Percentiles rank a stretch among this genome's conserved stretches.
Evolutionary conservation across 2,888 invertebrate genomes (phyloP).

Genomic region (Luperina nickerlii): DNA sequence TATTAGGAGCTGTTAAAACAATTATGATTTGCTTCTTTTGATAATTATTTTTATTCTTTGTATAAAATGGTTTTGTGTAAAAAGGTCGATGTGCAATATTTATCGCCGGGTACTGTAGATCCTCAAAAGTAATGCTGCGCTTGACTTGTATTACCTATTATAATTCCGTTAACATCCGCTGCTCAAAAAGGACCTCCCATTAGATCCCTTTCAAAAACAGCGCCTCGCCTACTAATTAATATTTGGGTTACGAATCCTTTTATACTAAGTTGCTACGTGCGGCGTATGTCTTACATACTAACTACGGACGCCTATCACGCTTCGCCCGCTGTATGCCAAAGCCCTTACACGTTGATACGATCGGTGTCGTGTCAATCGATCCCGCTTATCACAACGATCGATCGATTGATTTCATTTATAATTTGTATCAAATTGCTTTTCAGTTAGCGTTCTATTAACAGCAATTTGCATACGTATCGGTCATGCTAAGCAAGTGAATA

Average conservation of each 20-base stretch:
- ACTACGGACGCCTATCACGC: not conserved
- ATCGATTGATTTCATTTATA: conserved; percentile 62
- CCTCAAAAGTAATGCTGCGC: conserved; percentile 1
- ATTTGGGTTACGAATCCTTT: conserved; percentile 59
- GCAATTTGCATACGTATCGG: conserved; percentile 62
- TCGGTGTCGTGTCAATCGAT: conserved; percentile 54
- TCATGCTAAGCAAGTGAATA: conserved; percentile 39
- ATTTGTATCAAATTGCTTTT: conserved; percentile 59
- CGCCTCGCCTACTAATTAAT: conserved; percentile 42
- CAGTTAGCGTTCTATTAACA: conserved; percentile 55
- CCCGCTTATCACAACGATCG: conserved; percentile 53
- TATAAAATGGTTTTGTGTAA: too few species aligned
- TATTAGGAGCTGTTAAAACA: too few species aligned
- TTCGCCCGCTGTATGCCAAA: conserved; percentile 18
- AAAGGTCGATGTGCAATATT: too few species aligned
- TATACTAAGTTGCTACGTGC: conserved; percentile 57
- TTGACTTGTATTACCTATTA: conserved; percentile 11
- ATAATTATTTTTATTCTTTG: too few species aligned
- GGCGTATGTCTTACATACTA: conserved; percentile 40
- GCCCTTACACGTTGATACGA: conserved; percentile 43
- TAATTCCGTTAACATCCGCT: conserved; percentile 34
- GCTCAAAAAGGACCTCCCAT: conserved; percentile 36
- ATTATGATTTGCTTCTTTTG: too few species aligned
- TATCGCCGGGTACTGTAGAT: too few species aligned
- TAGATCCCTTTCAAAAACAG: conserved; percentile 42